Evolutionary conservation across 1,140 invertebrate species (phyloP), one percentile per base, ranked within the genome.

Genomic region (Drosophila virilis): DNA sequence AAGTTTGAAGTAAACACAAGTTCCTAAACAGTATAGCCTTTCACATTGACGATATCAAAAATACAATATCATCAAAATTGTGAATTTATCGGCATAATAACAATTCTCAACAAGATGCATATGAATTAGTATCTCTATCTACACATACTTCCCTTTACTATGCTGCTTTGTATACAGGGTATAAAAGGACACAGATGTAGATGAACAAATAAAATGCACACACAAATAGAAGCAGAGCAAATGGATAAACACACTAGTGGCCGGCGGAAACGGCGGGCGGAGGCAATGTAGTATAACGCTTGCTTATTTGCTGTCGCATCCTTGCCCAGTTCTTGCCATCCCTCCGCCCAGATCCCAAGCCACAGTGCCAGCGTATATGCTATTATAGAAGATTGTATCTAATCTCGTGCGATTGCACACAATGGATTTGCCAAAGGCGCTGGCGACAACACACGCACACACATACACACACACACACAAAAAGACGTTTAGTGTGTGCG

Each of bases 341-440:
- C 42, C 43, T 7, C 17, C 51, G 17, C 17, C 37, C 33, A 46
- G 38, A 38, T 15, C 43, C 15, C 17, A 9, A 37, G 17, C 32
- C 37, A 22, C 33, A 37, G 8, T 42, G 42, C 69, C 62, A 22
- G 43, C 69, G 50, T 76, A 66, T 68, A 79, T 64, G 76, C 84
- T 80, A 88, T 89, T 88, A 88, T 78, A 73, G 85, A 84, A 88
- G 84, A 89, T 89, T 89, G 84, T 89, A 89, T 89, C 84, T 89
- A 89, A 89, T 89, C 84, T 90, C 80, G 71, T 84, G 62, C 84
- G 84, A 89, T 89, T 89, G 84, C 85, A 89, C 84, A 89, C 84
- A 89, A 89, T 89, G 84, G 84, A 89, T 89, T 89, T 80, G 84
- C 85, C 83, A 50, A 79, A 74, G 84, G 83, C 81, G 81, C 76